Evolutionary conservation across 2,113 vertebrate genomes (phyloP).

Genomic region (Oreocharis arfaki): DNA sequence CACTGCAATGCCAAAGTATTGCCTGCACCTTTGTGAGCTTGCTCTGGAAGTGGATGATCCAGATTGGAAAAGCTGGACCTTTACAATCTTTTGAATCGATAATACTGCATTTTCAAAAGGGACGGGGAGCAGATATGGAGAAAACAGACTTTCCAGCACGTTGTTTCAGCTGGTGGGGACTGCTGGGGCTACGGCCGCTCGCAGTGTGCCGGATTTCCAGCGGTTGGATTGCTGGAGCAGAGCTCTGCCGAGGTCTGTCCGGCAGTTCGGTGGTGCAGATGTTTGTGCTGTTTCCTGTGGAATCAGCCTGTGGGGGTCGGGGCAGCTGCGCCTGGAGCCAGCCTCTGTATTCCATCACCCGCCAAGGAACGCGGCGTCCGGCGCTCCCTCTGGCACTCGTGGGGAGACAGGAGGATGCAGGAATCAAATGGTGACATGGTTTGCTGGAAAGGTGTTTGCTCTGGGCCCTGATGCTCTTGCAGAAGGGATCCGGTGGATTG

Average conservation of each 20-base stretch:
- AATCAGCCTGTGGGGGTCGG: not conserved
- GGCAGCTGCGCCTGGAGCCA: not conserved
- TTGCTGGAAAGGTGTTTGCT: not conserved
- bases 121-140: not conserved
- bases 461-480: not conserved
- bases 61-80: not conserved
- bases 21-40: not conserved
- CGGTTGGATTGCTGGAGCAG: not conserved
- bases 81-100: not conserved
- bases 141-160: not conserved
- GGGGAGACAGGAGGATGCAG: not conserved
- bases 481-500: not conserved
- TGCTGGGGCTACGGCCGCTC: not conserved
- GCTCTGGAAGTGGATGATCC: not conserved
- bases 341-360: not conserved
- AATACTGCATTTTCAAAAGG: not conserved
- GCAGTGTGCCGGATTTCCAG: accelerated
- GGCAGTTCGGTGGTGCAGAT: not conserved
- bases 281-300: slow-evolving; percentile 15
- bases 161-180: not conserved
- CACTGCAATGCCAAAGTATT: not conserved
- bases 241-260: not conserved
- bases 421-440: accelerated
- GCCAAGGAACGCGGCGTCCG: not conserved
- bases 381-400: accelerated